Percentiles rank a stretch among this genome's conserved stretches.
These are phyloP conservation scores for Argyrosomus japonicus DNA, from an alignment of 2,113 vertebrate species.

Conservation along the genomic window DNA sequence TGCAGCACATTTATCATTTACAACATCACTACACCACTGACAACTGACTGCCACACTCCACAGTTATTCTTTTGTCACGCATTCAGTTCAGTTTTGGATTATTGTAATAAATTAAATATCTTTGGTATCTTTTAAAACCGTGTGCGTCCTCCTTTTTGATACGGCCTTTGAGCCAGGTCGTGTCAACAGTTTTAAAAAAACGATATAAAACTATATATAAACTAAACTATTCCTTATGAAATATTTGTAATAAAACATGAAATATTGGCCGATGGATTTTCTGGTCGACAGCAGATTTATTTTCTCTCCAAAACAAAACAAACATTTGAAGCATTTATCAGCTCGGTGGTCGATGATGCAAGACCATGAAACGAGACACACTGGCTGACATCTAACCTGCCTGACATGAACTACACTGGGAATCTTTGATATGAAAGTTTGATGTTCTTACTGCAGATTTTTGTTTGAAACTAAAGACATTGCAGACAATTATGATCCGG, in stretches of 20 bases:
- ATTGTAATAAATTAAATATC: too few species aligned
- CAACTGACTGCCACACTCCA: too few species aligned
- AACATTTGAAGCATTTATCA: not conserved
- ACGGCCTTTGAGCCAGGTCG: too few species aligned
- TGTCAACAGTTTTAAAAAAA: not conserved
- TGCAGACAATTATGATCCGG: not conserved
- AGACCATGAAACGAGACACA: constrained; percentile 12
- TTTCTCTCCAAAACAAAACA: constrained; percentile 6
- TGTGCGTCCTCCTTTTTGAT: too few species aligned
- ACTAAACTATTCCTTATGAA: not conserved
- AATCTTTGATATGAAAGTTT: not conserved
- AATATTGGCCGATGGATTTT: not conserved
- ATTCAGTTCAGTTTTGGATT: too few species aligned
- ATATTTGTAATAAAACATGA: not conserved
- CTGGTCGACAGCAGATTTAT: not conserved
- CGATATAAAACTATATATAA: too few species aligned
- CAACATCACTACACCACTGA: too few species aligned
- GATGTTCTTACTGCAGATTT: not conserved
- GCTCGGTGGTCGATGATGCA: not conserved
- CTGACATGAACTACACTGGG: not conserved
- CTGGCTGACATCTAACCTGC: not conserved
- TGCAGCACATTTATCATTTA: too few species aligned
- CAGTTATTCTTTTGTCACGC: too few species aligned
- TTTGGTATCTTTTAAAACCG: too few species aligned
- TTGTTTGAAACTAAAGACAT: not conserved